These are phyloP conservation scores for Sphenodon punctatus DNA, from an alignment of 2,797 vertebrate genomes.

Conservation along the genomic window DNA sequence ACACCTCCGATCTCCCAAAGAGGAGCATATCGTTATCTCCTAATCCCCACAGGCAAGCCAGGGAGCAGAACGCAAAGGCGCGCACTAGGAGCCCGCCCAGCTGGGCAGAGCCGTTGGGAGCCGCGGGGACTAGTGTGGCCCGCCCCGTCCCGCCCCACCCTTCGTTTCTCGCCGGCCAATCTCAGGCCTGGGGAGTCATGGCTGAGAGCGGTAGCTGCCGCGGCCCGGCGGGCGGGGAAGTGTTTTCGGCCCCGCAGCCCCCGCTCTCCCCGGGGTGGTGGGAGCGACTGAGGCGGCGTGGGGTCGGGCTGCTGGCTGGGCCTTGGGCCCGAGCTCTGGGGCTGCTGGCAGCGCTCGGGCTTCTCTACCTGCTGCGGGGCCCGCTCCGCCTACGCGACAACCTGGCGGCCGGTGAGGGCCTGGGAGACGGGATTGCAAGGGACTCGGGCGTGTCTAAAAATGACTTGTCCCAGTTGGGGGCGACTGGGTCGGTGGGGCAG, in stretches of 20 bases:
- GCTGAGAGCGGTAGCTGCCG: slow-evolving; percentile 84
- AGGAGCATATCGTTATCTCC: no score
- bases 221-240: slow-evolving; percentile 59
- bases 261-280: slow-evolving; percentile 36
- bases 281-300: slow-evolving; percentile 82
- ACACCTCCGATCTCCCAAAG: no score
- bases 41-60: no score
- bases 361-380: slow-evolving; percentile 90
- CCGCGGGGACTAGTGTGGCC: background rate
- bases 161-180: background rate
- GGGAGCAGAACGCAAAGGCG: background rate
- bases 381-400: slow-evolving; percentile 92
- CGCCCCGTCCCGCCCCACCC: background rate
- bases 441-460: background rate
- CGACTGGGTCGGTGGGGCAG: background rate
- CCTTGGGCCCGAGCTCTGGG: slow-evolving; percentile 87
- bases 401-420: slow-evolving; percentile 86
- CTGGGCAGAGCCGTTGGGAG: background rate
- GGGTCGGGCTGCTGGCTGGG: slow-evolving; percentile 84
- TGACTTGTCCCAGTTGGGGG: no score
- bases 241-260: background rate
- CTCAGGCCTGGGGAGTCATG: slow-evolving; percentile 78
- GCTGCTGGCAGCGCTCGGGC: slow-evolving; percentile 85
- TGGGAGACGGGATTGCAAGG: background rate
- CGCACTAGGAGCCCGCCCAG: background rate